A percentile compares a stretch with the other conserved stretches of the same genome.
These are phyloP conservation scores for Larimichthys polyactis DNA, from an alignment of 2,113 vertebrate genomes.

Conservation along the genomic window DNA sequence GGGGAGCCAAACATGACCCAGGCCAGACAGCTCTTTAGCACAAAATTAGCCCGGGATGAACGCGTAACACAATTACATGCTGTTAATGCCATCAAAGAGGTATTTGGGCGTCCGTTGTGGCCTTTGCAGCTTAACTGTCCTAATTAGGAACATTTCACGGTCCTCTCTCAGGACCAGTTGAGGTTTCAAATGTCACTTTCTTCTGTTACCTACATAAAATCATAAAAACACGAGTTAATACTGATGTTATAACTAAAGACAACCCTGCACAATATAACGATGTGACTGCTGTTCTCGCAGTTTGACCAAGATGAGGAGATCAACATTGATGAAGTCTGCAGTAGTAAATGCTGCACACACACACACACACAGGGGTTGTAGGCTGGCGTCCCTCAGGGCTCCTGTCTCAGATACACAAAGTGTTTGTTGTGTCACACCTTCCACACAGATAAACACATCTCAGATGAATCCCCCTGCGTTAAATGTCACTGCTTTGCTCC, in stretches of 20 bases:
- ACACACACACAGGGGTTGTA: not conserved
- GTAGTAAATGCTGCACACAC: not conserved
- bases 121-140: slow-evolving; percentile 12
- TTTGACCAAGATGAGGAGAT: too few relatives aligned
- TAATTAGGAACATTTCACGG: slow-evolving; percentile 3
- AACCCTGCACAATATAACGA: not conserved
- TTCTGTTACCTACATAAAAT: not conserved
- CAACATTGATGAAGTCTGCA: too few relatives aligned
- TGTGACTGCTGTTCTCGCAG: not conserved
- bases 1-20: slow-evolving; percentile 32
- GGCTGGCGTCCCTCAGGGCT: not conserved
- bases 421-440: not conserved
- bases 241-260: not conserved
- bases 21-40: slow-evolving; percentile 63
- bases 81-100: slow-evolving; percentile 61
- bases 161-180: fast-evolving
- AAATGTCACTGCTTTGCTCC: not conserved
- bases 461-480: not conserved
- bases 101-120: slow-evolving; percentile 3
- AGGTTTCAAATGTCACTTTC: not conserved
- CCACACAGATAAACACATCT: not conserved
- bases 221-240: not conserved
- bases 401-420: not conserved
- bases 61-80: slow-evolving; percentile 34
- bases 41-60: slow-evolving; percentile 64